Conservation (phyloP, 2,888 invertebrate species). For the Pogonocherus hispidulus region DNA sequence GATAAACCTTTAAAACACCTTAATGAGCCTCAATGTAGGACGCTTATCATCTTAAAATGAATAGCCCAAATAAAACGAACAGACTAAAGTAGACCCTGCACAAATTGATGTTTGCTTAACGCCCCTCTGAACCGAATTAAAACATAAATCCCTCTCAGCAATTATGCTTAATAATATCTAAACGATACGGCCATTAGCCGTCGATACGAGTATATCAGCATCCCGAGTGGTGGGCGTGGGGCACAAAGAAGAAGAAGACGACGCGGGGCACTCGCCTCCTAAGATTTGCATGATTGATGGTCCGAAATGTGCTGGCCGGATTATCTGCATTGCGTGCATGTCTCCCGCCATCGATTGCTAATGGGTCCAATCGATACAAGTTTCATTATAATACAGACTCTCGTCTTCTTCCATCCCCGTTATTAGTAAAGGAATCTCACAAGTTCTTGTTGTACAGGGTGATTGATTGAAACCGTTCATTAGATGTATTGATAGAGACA, state of each 20-base stretch:
- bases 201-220: slow-evolving; percentile 22
- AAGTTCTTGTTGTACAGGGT: too few relatives aligned
- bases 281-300: slow-evolving; percentile 66
- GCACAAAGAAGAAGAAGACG: slow-evolving; percentile 30
- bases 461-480: too few relatives aligned
- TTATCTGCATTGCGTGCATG: slow-evolving; percentile 66
- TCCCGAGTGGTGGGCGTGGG: slow-evolving; percentile 14
- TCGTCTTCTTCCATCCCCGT: too few relatives aligned
- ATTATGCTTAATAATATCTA: slow-evolving; percentile 23
- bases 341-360: slow-evolving; percentile 52
- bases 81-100: background rate
- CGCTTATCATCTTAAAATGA: too few relatives aligned
- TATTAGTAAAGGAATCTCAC: too few relatives aligned
- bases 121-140: background rate
- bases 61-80: background rate
- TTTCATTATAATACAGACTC: slow-evolving; percentile 8
- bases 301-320: slow-evolving; percentile 59
- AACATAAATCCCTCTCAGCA: slow-evolving; percentile 4
- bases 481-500: too few relatives aligned
- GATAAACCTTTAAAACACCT: background rate
- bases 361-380: slow-evolving; percentile 41
- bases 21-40: background rate
- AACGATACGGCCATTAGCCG: slow-evolving; percentile 24
- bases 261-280: slow-evolving; percentile 44
- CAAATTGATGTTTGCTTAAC: background rate